Conservation (phyloP, 2,888 invertebrate species). For the Eumacrocentrus americanus region DNA sequence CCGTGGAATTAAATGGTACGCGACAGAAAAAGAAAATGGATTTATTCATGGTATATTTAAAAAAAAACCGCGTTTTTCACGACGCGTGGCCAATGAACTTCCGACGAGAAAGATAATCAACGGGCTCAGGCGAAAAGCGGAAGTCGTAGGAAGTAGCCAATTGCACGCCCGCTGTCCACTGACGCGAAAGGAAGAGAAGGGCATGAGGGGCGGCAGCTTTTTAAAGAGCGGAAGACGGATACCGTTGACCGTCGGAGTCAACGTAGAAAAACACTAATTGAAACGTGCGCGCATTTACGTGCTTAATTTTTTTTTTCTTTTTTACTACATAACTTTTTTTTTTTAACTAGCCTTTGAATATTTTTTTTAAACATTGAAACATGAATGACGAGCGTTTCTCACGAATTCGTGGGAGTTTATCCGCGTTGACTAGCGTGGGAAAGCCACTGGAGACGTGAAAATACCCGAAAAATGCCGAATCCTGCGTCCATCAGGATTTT, state of each 20-base stretch:
- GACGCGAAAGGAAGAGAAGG: slow-evolving; percentile 9
- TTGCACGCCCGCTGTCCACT: slow-evolving; percentile 38
- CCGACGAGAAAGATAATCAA: slow-evolving; percentile 49
- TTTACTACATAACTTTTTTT: not conserved
- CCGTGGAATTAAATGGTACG: slow-evolving; percentile 17
- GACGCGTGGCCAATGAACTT: slow-evolving; percentile 49
- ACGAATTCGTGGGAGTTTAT: not conserved
- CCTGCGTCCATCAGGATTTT: too few relatives aligned
- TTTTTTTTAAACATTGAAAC: not conserved
- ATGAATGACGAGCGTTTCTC: not conserved
- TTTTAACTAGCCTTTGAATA: not conserved
- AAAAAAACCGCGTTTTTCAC: too few relatives aligned
- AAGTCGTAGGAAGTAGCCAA: slow-evolving; percentile 56
- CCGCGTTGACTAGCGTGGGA: not conserved
- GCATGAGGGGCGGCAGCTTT: not conserved
- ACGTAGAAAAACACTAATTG: slow-evolving; percentile 7
- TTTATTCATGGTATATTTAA: not conserved
- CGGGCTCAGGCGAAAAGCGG: slow-evolving; percentile 48
- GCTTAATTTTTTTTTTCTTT: not conserved
- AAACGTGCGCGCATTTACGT: not conserved
- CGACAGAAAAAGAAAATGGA: not conserved
- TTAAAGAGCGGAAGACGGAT: slow-evolving; percentile 11
- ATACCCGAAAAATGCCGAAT: too few relatives aligned
- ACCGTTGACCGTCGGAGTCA: not conserved
- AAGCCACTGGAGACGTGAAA: not conserved